Conservation (phyloP, 1,140 invertebrate species). For the Zaprionus tsacasi region DNA sequence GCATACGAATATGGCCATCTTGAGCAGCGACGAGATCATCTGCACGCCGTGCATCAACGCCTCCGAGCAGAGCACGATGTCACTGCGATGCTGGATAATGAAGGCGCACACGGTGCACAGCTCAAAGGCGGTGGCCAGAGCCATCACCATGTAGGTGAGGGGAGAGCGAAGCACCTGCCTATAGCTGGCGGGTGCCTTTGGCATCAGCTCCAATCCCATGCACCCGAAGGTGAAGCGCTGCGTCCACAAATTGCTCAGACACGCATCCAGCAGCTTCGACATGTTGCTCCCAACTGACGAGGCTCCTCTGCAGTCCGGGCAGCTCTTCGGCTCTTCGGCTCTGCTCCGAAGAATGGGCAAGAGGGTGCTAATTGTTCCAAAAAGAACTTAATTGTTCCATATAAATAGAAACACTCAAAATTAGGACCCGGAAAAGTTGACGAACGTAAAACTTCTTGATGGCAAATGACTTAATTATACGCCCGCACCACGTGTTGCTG, state of each 20-base stretch:
- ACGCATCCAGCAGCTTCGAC: slow-evolving; percentile 55
- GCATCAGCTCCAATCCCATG: slow-evolving; percentile 52
- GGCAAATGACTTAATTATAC: slow-evolving; percentile 66
- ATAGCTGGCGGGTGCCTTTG: not conserved
- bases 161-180: slow-evolving; percentile 30
- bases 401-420: not conserved
- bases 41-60: slow-evolving; percentile 63
- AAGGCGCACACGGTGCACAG: slow-evolving; percentile 65
- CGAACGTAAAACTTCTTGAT: slow-evolving; percentile 28
- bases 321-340: not conserved
- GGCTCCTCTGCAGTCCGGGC: not conserved
- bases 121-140: slow-evolving; percentile 54
- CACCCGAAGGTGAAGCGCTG: slow-evolving; percentile 54
- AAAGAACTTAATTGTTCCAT: not conserved
- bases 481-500: slow-evolving; percentile 29
- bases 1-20: slow-evolving; percentile 54
- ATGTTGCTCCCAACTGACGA: slow-evolving; percentile 37
- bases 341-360: not conserved
- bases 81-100: slow-evolving; percentile 42
- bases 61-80: slow-evolving; percentile 62
- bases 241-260: slow-evolving; percentile 54
- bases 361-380: not conserved
- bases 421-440: slow-evolving; percentile 32
- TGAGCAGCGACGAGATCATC: slow-evolving; percentile 61
- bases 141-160: slow-evolving; percentile 43